These are phyloP conservation scores for Alsophila aescularia DNA, from an alignment of 2,888 invertebrate species.

Conservation along the genomic window DNA sequence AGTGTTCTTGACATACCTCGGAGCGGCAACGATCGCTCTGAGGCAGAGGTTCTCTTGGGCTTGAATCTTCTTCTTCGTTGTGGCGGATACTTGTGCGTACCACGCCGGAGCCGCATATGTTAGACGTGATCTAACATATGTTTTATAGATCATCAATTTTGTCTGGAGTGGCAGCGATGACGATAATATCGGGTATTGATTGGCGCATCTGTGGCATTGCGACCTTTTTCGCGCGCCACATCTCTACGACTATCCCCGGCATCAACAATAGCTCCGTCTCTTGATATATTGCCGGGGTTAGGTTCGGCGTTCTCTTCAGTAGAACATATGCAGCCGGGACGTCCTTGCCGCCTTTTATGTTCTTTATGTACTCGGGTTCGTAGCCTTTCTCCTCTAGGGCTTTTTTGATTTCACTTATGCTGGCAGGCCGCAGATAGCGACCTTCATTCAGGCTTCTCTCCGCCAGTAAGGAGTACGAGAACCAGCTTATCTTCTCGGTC, in stretches of 20 bases:
- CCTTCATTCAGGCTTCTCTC: constrained; percentile 24
- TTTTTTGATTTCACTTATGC: neutral
- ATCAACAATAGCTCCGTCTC: neutral
- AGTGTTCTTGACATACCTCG: no score
- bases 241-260: neutral
- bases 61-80: no score
- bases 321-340: neutral
- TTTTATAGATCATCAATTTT: no score
- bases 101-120: no score
- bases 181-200: no score
- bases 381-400: neutral
- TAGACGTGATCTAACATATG: no score
- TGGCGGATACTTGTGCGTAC: no score
- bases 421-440: constrained; percentile 14
- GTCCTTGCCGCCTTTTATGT: neutral
- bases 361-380: neutral
- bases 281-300: neutral
- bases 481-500: constrained; percentile 21
- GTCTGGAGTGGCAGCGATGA: no score
- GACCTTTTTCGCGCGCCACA: neutral
- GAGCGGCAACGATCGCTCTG: no score
- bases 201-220: no score
- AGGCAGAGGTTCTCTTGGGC: no score
- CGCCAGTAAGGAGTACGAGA: constrained; percentile 20
- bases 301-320: neutral